Conservation (phyloP, 2,113 vertebrate species). For the Oriolus oriolus region DNA sequence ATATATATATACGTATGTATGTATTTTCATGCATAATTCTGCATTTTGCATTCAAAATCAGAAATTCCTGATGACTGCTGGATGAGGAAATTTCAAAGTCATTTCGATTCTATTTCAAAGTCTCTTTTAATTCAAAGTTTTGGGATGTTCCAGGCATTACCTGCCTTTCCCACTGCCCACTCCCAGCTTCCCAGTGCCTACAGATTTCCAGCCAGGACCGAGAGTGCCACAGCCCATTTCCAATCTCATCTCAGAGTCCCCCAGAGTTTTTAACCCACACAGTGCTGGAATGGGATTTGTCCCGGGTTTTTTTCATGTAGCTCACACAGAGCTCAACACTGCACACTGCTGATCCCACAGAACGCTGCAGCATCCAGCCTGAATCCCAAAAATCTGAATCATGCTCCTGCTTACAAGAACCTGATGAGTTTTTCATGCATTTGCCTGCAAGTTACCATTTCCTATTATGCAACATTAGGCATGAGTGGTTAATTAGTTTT, state of each 20-base stretch:
- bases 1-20: too few relatives aligned
- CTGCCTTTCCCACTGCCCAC: background rate
- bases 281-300: background rate
- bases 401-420: background rate
- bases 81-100: background rate
- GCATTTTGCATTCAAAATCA: background rate
- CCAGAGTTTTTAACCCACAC: background rate
- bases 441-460: background rate
- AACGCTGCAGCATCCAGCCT: background rate
- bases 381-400: background rate
- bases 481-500: constrained; percentile 7
- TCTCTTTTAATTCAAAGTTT: background rate
- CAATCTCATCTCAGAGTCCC: background rate
- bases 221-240: background rate
- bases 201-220: background rate
- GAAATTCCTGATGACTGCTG: background rate
- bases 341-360: background rate
- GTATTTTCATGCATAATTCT: background rate
- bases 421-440: background rate
- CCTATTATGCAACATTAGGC: background rate
- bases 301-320: background rate
- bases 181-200: background rate
- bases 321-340: background rate
- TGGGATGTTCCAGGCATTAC: background rate
- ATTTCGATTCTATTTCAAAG: background rate